These are phyloP conservation scores for Chloroclystis v-ata DNA, from an alignment of 2,888 invertebrate species.

Conservation along the genomic window DNA sequence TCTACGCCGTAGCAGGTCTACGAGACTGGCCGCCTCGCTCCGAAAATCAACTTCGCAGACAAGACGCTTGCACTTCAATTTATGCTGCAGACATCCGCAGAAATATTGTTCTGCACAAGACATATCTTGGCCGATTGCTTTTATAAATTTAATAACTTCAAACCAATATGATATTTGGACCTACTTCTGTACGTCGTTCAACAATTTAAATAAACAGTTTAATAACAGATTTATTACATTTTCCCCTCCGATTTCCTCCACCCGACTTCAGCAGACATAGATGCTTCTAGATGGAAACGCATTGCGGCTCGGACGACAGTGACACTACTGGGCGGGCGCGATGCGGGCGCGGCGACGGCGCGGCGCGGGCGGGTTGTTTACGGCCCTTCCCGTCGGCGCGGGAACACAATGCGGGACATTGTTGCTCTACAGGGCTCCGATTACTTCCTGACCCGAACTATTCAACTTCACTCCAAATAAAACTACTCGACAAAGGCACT, in stretches of 20 bases:
- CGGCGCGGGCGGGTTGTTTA: neutral
- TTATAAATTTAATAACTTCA: too few species aligned
- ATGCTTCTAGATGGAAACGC: too few species aligned
- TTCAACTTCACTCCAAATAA: neutral
- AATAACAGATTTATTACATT: too few species aligned
- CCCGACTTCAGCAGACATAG: too few species aligned
- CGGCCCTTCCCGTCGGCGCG: neutral
- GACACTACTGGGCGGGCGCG: too few species aligned
- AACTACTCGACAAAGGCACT: neutral
- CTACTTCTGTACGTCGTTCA: too few species aligned
- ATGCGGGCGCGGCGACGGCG: neutral
- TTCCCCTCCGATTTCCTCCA: too few species aligned
- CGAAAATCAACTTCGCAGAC: constrained; percentile 7
- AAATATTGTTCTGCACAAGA: neutral
- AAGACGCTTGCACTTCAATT: constrained; percentile 10
- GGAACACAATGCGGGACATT: constrained; percentile 1
- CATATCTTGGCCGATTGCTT: too few species aligned
- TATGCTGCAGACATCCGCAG: neutral
- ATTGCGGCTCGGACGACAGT: too few species aligned
- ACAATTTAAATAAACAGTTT: too few species aligned
- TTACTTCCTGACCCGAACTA: neutral
- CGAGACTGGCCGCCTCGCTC: neutral
- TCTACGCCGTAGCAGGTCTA: neutral
- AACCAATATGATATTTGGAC: too few species aligned
- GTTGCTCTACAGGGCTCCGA: neutral